These are phyloP conservation scores for Helostoma temminkii DNA, from an alignment of 2,797 vertebrate genomes.

Conservation along the genomic window DNA sequence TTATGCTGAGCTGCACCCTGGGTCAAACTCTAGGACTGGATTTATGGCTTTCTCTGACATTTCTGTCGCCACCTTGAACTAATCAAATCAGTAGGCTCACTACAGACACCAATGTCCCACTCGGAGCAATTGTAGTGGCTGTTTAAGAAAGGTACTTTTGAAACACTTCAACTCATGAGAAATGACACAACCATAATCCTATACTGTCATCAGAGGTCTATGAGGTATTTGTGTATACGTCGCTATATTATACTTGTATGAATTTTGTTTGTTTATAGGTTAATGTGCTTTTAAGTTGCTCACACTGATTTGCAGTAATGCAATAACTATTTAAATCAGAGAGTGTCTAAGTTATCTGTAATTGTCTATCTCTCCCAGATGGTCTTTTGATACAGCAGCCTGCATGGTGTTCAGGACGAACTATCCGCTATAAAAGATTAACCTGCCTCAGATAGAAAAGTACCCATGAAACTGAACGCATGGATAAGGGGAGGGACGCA, in stretches of 20 bases:
- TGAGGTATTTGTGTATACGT: neutral
- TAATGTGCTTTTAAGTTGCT: neutral
- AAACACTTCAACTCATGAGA: neutral
- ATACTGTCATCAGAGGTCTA: neutral
- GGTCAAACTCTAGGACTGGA: too few relatives aligned
- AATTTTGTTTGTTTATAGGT: neutral
- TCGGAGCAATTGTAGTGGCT: conserved; percentile 21
- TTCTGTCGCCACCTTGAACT: neutral
- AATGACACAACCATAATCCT: neutral
- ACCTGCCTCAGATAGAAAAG: conserved; percentile 5
- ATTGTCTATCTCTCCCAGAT: neutral
- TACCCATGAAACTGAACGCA: conserved; percentile 35
- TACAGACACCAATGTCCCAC: neutral
- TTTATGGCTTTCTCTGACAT: neutral
- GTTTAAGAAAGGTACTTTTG: neutral
- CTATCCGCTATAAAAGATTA: conserved; percentile 23
- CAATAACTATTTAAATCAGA: neutral
- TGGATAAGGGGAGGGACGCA: conserved; percentile 27
- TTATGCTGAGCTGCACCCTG: too few relatives aligned
- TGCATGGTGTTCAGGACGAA: neutral
- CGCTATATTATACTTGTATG: neutral
- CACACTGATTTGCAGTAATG: neutral
- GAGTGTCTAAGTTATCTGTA: too few relatives aligned
- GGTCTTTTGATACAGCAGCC: neutral
- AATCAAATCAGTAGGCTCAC: conserved; percentile 16